phyloP scores from a whole-genome alignment of 1,140 invertebrate genomes.

The Pseudomyrmex gracilis region DNA sequence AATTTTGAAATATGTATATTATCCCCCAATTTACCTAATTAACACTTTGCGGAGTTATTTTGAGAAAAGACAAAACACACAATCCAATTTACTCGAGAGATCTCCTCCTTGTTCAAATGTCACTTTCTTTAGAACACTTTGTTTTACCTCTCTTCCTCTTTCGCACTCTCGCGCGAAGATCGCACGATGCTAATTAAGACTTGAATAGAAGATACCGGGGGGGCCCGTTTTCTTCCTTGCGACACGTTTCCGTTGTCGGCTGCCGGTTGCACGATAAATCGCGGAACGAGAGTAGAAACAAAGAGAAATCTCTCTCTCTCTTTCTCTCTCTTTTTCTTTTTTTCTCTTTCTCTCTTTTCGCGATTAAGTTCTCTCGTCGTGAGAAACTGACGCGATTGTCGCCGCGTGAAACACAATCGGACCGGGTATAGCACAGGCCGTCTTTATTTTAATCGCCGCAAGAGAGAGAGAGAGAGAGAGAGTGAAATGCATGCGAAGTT shows the following conservation, averaged over 20 bases:
- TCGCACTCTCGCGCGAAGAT: neutral
- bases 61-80: neutral
- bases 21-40: too few species aligned
- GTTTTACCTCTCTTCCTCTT: neutral
- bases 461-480: too few species aligned
- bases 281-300: constrained; percentile 44
- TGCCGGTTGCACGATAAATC: constrained; percentile 56
- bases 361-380: constrained; percentile 49
- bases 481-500: constrained; percentile 60
- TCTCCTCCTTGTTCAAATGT: neutral
- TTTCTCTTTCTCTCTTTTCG: neutral
- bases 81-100: neutral
- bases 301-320: neutral
- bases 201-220: constrained; percentile 12
- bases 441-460: constrained; percentile 16
- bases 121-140: neutral
- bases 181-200: constrained; percentile 19
- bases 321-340: too few species aligned
- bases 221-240: constrained; percentile 2
- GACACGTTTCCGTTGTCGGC: constrained; percentile 28
- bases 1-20: too few species aligned
- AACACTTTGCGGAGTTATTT: too few species aligned
- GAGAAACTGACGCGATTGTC: constrained; percentile 63
- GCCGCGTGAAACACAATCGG: constrained; percentile 27
- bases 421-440: neutral